Evolutionary conservation across 2,888 invertebrate species (phyloP).

Genomic region (Lasioglossum pauxillum): DNA sequence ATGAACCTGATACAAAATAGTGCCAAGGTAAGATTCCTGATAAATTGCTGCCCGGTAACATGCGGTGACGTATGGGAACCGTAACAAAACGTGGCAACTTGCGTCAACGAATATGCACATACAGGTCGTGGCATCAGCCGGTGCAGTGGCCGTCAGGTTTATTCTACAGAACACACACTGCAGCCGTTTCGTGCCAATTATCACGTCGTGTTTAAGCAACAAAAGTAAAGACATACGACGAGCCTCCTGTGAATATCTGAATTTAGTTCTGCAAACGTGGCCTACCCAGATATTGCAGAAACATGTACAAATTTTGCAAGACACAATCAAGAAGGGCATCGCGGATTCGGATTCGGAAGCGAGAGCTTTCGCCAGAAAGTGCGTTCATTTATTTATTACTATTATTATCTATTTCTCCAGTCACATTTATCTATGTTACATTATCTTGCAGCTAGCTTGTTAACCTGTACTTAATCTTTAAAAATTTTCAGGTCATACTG

Average conservation of each 20-base stretch:
- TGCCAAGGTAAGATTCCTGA: constrained; percentile 90
- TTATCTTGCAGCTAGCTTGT: no score
- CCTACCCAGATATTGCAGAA: constrained; percentile 92
- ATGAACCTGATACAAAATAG: constrained; percentile 97
- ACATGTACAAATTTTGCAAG: constrained; percentile 91
- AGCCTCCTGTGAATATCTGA: constrained; percentile 92
- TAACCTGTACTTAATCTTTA: background rate
- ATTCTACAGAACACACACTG: constrained; percentile 94
- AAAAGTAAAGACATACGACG: constrained; percentile 97
- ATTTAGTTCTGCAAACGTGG: constrained; percentile 94
- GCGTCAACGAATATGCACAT: constrained; percentile 56
- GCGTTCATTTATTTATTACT: constrained; percentile 75
- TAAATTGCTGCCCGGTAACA: constrained; percentile 15
- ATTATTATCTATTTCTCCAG: background rate
- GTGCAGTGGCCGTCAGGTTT: constrained; percentile 93
- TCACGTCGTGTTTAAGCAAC: constrained; percentile 91
- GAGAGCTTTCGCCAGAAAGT: constrained; percentile 93
- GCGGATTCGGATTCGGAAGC: constrained; percentile 97
- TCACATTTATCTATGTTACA: no score
- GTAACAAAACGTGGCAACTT: constrained; percentile 2
- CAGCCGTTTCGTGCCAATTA: constrained; percentile 91
- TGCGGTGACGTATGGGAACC: background rate
- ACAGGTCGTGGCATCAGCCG: constrained; percentile 95
- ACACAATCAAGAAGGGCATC: constrained; percentile 94
- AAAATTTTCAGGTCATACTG: constrained; percentile 91